phyloP scores from a whole-genome alignment of 2,797 vertebrate genomes.

The Hipposideros larvatus region DNA sequence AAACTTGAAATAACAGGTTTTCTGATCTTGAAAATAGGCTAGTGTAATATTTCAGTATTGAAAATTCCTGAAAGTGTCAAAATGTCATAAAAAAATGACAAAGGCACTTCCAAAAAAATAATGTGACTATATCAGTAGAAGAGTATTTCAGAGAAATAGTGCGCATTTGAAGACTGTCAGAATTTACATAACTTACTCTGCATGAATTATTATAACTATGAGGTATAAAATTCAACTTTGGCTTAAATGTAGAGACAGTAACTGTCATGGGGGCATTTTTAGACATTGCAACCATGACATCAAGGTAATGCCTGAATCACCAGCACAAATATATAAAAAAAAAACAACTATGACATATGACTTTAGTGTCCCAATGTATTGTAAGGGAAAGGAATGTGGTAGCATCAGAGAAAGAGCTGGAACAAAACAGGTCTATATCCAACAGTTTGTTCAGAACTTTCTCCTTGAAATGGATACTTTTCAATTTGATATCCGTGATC shows the following conservation, averaged over 20 bases:
- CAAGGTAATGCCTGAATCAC: conserved; percentile 80
- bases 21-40: conserved; percentile 68
- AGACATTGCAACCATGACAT: conserved; percentile 70
- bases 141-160: conserved; percentile 88
- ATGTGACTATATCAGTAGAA: conserved; percentile 84
- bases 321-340: conserved; percentile 60
- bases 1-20: conserved; percentile 76
- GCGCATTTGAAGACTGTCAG: conserved; percentile 90
- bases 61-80: conserved; percentile 85
- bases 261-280: conserved; percentile 77
- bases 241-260: conserved; percentile 82
- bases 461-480: conserved; percentile 78
- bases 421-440: conserved; percentile 64
- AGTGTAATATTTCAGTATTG: conserved; percentile 62
- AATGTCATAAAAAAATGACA: conserved; percentile 86
- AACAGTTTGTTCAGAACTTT: conserved; percentile 67
- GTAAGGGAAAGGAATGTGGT: conserved; percentile 73
- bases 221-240: conserved; percentile 89
- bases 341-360: conserved; percentile 46
- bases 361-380: conserved; percentile 67
- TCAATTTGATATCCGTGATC: conserved; percentile 74
- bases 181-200: conserved; percentile 90
- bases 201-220: conserved; percentile 89
- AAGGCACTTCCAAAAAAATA: conserved; percentile 83
- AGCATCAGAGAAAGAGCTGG: conserved; percentile 49